Evolutionary conservation across 2,797 vertebrate species (phyloP).

Genomic region (Ciconia nigra): DNA sequence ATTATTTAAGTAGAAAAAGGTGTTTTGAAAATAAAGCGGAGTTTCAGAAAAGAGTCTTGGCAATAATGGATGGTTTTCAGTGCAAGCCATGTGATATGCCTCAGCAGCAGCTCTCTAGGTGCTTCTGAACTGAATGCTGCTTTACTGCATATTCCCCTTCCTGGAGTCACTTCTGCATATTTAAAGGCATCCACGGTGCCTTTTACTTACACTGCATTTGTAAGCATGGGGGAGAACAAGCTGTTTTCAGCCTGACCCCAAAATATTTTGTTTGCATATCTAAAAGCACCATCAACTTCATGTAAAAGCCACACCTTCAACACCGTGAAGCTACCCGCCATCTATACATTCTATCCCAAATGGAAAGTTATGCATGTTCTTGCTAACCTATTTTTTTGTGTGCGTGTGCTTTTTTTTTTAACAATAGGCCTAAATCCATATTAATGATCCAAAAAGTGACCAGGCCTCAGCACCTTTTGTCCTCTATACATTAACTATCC

Average conservation of each 20-base stretch:
- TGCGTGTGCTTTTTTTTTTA: constrained; percentile 33
- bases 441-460: constrained; percentile 75
- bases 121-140: neutral
- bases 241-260: neutral
- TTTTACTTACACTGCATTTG: neutral
- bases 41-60: neutral
- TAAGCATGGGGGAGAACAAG: neutral
- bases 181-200: neutral
- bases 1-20: neutral
- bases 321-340: neutral
- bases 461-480: constrained; percentile 72
- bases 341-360: neutral
- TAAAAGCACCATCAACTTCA: neutral
- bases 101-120: neutral
- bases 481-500: constrained; percentile 61
- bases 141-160: neutral
- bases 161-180: neutral
- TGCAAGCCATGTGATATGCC: neutral
- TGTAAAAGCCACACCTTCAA: neutral
- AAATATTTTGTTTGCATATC: neutral
- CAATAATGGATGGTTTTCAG: neutral
- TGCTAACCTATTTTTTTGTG: constrained; percentile 66
- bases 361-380: constrained; percentile 70
- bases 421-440: constrained; percentile 82
- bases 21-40: constrained; percentile 5